Evolutionary conservation across 2,113 vertebrate species (phyloP).

Genomic region (Hyperoodon ampullatus): DNA sequence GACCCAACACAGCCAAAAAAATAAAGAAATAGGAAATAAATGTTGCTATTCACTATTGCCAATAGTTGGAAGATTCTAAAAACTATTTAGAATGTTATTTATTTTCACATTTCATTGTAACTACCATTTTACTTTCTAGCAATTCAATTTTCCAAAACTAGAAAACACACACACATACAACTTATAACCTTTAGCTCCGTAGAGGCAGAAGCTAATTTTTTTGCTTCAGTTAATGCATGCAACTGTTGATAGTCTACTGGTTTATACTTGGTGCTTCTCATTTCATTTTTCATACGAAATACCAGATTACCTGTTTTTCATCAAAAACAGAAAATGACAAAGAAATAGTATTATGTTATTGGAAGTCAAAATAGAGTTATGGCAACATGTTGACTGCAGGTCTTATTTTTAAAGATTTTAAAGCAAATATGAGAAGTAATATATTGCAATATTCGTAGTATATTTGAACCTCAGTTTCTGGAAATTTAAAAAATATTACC

Average conservation of each 20-base stretch:
- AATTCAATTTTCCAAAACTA: slow-evolving; percentile 48
- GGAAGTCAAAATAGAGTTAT: slow-evolving; percentile 52
- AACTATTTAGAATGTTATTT: slow-evolving; percentile 19
- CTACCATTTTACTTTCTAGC: slow-evolving; percentile 15
- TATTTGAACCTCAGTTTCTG: slow-evolving; percentile 1
- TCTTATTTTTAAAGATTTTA: slow-evolving; percentile 36
- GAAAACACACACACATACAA: background rate
- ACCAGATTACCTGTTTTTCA: slow-evolving; percentile 85
- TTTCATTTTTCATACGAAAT: slow-evolving; percentile 84
- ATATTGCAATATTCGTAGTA: background rate
- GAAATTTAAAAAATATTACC: background rate
- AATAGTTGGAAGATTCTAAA: slow-evolving; percentile 26
- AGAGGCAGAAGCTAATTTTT: slow-evolving; percentile 86
- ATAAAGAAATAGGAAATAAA: background rate
- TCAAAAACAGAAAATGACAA: slow-evolving; percentile 72
- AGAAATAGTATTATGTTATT: slow-evolving; percentile 43
- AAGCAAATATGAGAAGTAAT: slow-evolving; percentile 22
- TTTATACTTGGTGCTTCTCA: slow-evolving; percentile 87
- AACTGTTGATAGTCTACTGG: slow-evolving; percentile 90
- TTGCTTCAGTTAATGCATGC: slow-evolving; percentile 86
- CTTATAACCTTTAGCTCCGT: slow-evolving; percentile 90
- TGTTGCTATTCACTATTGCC: background rate
- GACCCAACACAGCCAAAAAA: too few relatives aligned
- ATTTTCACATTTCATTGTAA: slow-evolving; percentile 51
- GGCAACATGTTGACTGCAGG: background rate